Evolutionary conservation across 1,140 invertebrate species (phyloP), one percentile per base, ranked within the genome.

Genomic region (Drosophila santomea): DNA sequence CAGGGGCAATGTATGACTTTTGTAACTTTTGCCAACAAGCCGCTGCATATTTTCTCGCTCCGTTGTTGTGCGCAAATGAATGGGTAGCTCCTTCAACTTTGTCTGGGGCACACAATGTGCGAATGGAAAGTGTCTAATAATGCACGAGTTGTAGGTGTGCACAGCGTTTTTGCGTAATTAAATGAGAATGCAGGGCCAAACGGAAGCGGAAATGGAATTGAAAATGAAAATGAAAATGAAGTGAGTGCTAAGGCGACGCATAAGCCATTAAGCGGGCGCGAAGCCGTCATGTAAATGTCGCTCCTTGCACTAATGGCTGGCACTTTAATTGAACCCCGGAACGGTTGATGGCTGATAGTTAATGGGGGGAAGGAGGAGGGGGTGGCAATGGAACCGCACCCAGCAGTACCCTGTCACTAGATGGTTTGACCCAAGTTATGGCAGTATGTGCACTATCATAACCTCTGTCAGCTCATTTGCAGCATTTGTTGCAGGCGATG

Each of bases 391-490:
- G 50, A 60, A 60, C 83, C 76, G 62, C 83, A 72, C 83, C 82
- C 75, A 78, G 58, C 48, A 48, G 44, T 38, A 41, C 17, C 47
- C 57, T 58, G 43, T 43, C 45, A 41, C 41, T 20, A 47, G 45
- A 51, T 50, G 44, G 44, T 47, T 55, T 38, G 59, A 62, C 41
- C 64, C 64, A 59, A 77, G 66, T 77, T 80, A 81, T 83, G 73
- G 41, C 54, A 61, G 32, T 50, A 15, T 54, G 55, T 77, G 64
- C 74, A 61, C 74, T 78, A 83, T 88, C 80, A 88, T 88, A 89
- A 77, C 66, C 84, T 61, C 75, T 83, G 72, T 83, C 84, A 88
- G 83, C 84, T 88, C 83, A 89, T 88, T 88, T 88, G 67, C 84
- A 89, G 80, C 67, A 88, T 83, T 86, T 88, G 83, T 83, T 86